These are phyloP conservation scores for Papilio demoleus DNA, from an alignment of 2,888 invertebrate species.

Conservation along the genomic window DNA sequence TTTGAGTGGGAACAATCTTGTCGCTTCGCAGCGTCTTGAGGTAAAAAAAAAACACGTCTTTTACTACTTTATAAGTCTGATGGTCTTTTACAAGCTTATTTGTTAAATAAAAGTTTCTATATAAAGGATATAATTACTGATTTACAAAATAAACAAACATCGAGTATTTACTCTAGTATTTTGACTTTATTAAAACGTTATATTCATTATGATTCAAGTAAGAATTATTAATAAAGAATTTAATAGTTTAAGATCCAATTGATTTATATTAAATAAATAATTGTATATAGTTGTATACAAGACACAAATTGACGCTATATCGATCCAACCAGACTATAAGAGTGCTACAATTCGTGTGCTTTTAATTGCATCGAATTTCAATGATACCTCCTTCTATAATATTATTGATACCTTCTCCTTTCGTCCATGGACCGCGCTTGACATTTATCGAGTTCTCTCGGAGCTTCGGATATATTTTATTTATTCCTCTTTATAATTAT, in stretches of 20 bases:
- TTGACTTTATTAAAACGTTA: no score
- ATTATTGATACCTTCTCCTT: not conserved
- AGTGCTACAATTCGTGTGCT: not conserved
- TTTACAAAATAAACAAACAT: not conserved
- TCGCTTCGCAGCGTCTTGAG: not conserved
- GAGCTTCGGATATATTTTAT: not conserved
- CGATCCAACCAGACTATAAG: not conserved
- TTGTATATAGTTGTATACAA: no score
- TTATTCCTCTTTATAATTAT: slow-evolving; percentile 1
- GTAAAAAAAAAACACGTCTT: slow-evolving; percentile 16
- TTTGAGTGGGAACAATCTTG: slow-evolving; percentile 6
- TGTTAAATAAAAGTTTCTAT: not conserved
- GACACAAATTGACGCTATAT: not conserved
- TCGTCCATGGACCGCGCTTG: not conserved
- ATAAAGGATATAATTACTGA: not conserved
- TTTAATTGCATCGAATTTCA: slow-evolving; percentile 22
- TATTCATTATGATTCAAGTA: no score
- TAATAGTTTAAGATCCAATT: no score
- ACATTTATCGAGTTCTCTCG: not conserved
- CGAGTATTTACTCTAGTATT: not conserved
- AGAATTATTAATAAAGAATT: no score
- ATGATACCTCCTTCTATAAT: no score
- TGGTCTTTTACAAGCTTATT: not conserved
- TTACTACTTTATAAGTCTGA: not conserved
- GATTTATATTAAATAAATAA: no score